Evolutionary conservation across 2,797 vertebrate species (phyloP).

Genomic region (Eulemur mongoz): DNA sequence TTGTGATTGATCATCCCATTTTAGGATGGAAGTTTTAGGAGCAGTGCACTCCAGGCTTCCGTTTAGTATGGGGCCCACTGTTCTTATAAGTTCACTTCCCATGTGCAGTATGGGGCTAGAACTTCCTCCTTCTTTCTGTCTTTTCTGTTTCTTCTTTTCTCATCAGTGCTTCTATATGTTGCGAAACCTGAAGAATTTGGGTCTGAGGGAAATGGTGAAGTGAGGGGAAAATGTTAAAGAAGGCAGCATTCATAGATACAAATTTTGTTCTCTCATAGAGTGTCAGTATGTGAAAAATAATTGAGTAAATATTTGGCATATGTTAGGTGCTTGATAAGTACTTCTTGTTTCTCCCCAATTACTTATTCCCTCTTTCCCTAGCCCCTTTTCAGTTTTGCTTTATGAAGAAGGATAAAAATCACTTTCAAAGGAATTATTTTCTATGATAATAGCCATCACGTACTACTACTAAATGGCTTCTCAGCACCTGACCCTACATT

Average conservation of each 20-base stretch:
- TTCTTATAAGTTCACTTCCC: background rate
- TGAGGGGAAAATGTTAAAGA: background rate
- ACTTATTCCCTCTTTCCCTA: background rate
- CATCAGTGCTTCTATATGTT: background rate
- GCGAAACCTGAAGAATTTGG: background rate
- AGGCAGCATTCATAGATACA: background rate
- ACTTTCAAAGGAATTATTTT: background rate
- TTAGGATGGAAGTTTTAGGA: background rate
- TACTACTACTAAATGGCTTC: background rate
- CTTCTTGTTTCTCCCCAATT: background rate
- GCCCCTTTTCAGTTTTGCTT: background rate
- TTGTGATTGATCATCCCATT: background rate
- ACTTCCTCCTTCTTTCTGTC: background rate
- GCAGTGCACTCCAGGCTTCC: background rate
- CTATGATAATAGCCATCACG: background rate
- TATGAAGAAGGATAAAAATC: background rate
- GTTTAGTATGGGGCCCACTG: background rate
- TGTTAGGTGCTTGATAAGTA: background rate
- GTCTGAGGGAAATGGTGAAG: too few species aligned
- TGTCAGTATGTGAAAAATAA: background rate
- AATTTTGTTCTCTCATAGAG: background rate
- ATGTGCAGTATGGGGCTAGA: background rate
- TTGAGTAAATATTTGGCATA: background rate
- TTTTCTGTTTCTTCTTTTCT: background rate
- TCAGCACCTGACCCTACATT: rapidly evolving